Evolutionary conservation across 2,888 invertebrate species (phyloP).

Genomic region (Sclerodermus sp.): DNA sequence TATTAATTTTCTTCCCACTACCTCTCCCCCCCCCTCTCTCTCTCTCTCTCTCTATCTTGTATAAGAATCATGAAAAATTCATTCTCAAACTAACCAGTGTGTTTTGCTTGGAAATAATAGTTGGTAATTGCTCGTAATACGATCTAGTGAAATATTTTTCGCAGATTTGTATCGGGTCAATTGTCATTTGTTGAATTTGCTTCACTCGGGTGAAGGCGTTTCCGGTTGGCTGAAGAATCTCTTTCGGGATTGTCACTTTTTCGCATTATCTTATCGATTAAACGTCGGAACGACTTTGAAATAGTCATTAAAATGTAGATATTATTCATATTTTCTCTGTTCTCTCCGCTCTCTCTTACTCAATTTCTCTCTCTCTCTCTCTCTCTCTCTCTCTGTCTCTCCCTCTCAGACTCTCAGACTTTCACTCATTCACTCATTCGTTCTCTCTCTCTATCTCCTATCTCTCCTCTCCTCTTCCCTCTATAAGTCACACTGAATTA

Average conservation of each 20-base stretch:
- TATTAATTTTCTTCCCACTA: no score
- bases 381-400: slow-evolving; percentile 18
- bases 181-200: no score
- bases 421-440: slow-evolving; percentile 16
- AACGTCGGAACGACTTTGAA: slow-evolving; percentile 31
- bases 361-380: slow-evolving; percentile 10
- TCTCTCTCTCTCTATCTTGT: no score
- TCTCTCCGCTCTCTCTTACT: slow-evolving; percentile 2
- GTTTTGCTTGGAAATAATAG: no score
- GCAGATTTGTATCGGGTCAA: no score
- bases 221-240: slow-evolving; percentile 25
- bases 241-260: slow-evolving; percentile 27
- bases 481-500: slow-evolving; percentile 47
- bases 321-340: slow-evolving; percentile 24
- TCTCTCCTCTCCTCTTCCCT: slow-evolving; percentile 6
- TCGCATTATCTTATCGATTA: slow-evolving; percentile 28
- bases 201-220: slow-evolving; percentile 8
- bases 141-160: no score
- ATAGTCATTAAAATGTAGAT: slow-evolving; percentile 36
- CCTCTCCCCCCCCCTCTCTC: no score
- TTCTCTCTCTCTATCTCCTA: slow-evolving; percentile 4
- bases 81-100: no score
- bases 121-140: no score
- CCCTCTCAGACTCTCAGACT: no score
- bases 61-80: no score